Evolutionary conservation across 2,888 invertebrate genomes (phyloP), one percentile per base, ranked within the genome.

Genomic region (Mayetiola destructor): DNA sequence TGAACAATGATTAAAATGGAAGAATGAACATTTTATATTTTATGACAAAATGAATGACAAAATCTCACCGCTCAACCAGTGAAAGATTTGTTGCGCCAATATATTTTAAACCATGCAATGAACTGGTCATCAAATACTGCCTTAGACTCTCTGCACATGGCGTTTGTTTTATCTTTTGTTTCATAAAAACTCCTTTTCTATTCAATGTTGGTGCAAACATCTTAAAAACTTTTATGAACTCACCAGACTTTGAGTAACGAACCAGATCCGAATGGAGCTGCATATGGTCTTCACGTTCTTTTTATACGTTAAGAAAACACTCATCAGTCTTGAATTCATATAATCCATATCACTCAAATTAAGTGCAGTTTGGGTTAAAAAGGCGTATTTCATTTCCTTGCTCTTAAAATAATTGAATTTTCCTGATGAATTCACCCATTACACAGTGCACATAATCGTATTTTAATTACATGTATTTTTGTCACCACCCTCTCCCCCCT

Each of bases 61-160:
- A 48, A 27, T 8, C 5, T 36, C 29, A 84, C 85, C 85, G 80
- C 73, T 87, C 86, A 48, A 77, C 73, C 64, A 78, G 73, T 18
- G 82, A 79, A 1, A 86, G 69, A 56, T 77, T 76, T 48, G 76
- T 74, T 65, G 84, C 84, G 0, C 87, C 87, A 27, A 87, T 77
- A 64, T 88, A 88, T 64, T 83, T 79, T 9, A 88, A 74, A 0
- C 88, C 88, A 65, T 88, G 88, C 37, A 88, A 69, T 0, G 84
- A 83, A 18, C 82, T 82, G 35, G 80, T 82, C 32, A 77, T 71
- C 48, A 84, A 76, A 66, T 83, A 85, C 56, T 81, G 79, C 42
- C 77, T 71, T 0, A 81, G 61, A 63, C 77, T 78, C 14, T 54
- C 48, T 23, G 36, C 16, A 36, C 36, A 36, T 8, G 36, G 3